A percentile compares a stretch with the other conserved stretches of the same genome.
phyloP scores from a whole-genome alignment of 2,113 vertebrate genomes.

The Etia nguti region DNA sequence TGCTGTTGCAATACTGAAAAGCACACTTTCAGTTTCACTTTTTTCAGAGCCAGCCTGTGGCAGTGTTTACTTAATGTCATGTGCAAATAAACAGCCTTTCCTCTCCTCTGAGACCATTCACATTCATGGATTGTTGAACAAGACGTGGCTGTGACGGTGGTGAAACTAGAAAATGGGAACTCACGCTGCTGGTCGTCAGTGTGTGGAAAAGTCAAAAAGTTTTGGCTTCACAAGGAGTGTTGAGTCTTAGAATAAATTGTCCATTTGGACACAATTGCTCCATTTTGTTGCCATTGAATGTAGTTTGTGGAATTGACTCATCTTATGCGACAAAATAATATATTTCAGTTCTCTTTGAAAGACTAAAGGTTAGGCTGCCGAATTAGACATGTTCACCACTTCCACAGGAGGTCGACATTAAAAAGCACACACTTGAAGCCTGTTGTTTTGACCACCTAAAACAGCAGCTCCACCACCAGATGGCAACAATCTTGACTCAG shows the following conservation, averaged over 20 bases:
- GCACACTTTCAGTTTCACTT: slow-evolving; percentile 46
- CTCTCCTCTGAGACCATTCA: slow-evolving; percentile 29
- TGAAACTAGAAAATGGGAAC: neutral
- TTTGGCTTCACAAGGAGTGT: neutral
- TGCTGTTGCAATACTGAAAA: slow-evolving; percentile 9
- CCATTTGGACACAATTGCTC: neutral
- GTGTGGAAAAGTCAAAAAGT: neutral
- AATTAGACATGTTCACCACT: neutral
- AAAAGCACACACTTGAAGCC: neutral
- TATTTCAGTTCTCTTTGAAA: neutral
- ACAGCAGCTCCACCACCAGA: neutral
- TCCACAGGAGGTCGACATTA: neutral
- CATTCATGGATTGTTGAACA: slow-evolving; percentile 65
- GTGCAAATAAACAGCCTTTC: slow-evolving; percentile 28
- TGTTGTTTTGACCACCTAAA: neutral
- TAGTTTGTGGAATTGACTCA: neutral
- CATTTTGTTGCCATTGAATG: neutral
- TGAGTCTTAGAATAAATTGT: neutral
- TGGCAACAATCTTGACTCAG: neutral
- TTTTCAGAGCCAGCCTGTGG: slow-evolving; percentile 38
- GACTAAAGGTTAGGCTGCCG: neutral
- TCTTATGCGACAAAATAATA: neutral
- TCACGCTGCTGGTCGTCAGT: neutral
- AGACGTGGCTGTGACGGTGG: neutral
- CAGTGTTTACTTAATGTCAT: slow-evolving; percentile 51